Base-by-base conservation (phyloP, 2,888 invertebrate species). In the Podotricha telesiphe region DNA sequence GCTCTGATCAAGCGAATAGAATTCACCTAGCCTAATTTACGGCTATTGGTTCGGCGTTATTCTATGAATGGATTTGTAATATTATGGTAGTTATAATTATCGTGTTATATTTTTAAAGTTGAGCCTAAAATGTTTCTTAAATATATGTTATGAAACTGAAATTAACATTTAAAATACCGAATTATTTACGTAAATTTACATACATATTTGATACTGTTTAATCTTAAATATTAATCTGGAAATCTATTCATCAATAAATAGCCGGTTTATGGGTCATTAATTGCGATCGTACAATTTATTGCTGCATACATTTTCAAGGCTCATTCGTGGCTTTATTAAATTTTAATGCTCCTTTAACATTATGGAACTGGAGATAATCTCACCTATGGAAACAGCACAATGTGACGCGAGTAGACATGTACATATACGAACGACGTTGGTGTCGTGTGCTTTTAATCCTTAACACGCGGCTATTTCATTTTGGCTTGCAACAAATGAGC, bases 381-480 rank as follows among this genome's bases (percentile, higher is more conserved):
- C 63, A 63, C 63, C 67, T 67, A 67, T 65, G 64, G 69, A 40
- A 67, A 58, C 67, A 71, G 51, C 45, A 62, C 65, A 55, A 56
- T 65, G 65, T 55, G 69, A 67, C 59, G 15, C 59, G 45, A 64
- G 45, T 40, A 48, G 19, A 51, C 34, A 45, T 65, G 48, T 68
- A 37, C 55, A 42, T 64, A 67, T 62, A 51, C 55, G 51, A 82
- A 84, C 79, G 82, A 81, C 78, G 77, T 76, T 51, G 75, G 78
- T 80, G 80, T 76, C 83, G 78, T 71, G 76, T 82, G 83, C 79
- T 77, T 74, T 65, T 89, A 90, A 93, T 89, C 91, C 89, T 47
- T 59, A 74, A 75, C 93, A 88, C 93, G 93, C 85, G 93, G 76
- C 91, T 72, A 78, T 88, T 88, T 91, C 91, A 89, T 91, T 89